Evolutionary conservation across 2,113 vertebrate species (phyloP).

Genomic region (Planiliza haematocheilus): DNA sequence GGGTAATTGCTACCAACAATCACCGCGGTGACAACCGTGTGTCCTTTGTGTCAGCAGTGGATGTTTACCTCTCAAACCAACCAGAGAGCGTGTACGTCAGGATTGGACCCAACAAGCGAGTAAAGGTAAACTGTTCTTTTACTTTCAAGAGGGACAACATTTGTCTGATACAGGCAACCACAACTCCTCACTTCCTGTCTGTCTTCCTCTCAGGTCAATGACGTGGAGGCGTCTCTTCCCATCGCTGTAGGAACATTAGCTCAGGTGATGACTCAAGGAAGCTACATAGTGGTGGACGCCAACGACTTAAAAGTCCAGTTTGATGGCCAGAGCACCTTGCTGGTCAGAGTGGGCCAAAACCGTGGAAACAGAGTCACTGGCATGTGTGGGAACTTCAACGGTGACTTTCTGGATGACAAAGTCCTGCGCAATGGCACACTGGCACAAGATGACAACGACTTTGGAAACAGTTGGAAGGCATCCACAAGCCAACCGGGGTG

Average conservation of each 20-base stretch:
- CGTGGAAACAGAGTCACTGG: conserved; percentile 57
- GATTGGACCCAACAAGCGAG: conserved; percentile 64
- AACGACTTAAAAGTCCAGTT: conserved; percentile 68
- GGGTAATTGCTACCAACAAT: conserved; percentile 70
- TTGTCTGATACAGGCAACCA: neutral
- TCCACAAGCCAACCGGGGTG: conserved; percentile 67
- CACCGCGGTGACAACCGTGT: conserved; percentile 69
- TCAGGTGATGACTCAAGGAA: conserved; percentile 40
- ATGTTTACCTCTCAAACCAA: conserved; percentile 67
- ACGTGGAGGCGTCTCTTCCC: conserved; percentile 40
- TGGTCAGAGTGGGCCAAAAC: conserved; percentile 54
- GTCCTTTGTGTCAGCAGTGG: conserved; percentile 77
- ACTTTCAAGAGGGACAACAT: neutral
- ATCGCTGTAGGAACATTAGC: conserved; percentile 42
- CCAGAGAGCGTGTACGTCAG: conserved; percentile 40
- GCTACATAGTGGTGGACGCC: conserved; percentile 58
- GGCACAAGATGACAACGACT: conserved; percentile 68
- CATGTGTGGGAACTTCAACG: conserved; percentile 81
- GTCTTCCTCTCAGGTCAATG: conserved; percentile 67
- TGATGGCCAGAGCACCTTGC: conserved; percentile 63
- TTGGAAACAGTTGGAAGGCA: conserved; percentile 79
- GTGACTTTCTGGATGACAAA: conserved; percentile 76
- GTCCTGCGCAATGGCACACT: conserved; percentile 63
- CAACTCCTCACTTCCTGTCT: neutral
- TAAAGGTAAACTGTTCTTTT: conserved; percentile 62